Percentiles rank a stretch among this genome's conserved stretches.
phyloP scores from a whole-genome alignment of 2,888 invertebrate genomes.

The Drosophila anceps region DNA sequence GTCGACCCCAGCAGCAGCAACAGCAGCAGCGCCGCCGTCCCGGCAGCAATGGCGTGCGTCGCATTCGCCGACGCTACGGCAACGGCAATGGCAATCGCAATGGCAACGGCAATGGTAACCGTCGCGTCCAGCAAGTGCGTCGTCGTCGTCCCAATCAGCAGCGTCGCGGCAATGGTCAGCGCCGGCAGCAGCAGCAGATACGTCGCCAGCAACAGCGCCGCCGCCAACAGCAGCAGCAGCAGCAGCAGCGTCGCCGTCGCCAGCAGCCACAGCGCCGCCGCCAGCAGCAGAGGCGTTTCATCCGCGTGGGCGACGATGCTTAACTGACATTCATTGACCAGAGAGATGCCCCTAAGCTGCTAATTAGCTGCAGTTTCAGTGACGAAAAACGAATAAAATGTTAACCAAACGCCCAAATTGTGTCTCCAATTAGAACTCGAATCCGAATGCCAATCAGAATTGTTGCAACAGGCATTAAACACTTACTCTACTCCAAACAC shows the following conservation, averaged over 20 bases:
- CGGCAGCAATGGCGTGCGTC: slow-evolving; percentile 29
- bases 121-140: slow-evolving; percentile 33
- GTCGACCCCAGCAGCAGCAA: slow-evolving; percentile 42
- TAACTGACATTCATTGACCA: neutral
- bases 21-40: slow-evolving; percentile 52
- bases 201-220: slow-evolving; percentile 47
- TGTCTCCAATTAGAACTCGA: neutral
- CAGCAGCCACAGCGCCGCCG: slow-evolving; percentile 32
- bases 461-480: too few species aligned
- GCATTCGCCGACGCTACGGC: slow-evolving; percentile 23
- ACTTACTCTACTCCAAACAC: too few species aligned
- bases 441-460: neutral
- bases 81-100: slow-evolving; percentile 26
- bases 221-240: slow-evolving; percentile 33
- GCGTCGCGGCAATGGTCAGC: slow-evolving; percentile 39
- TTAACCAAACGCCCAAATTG: slow-evolving; percentile 17
- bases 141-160: slow-evolving; percentile 56
- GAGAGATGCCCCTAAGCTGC: neutral
- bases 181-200: slow-evolving; percentile 48
- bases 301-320: slow-evolving; percentile 30
- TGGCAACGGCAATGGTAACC: slow-evolving; percentile 24
- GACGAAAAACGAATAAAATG: slow-evolving; percentile 47
- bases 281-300: slow-evolving; percentile 21
- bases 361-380: neutral
- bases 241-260: slow-evolving; percentile 32